A percentile compares a stretch with the other conserved stretches of the same genome.
Evolutionary conservation across 2,113 vertebrate genomes (phyloP).

Genomic region (Corythornis cristatus): DNA sequence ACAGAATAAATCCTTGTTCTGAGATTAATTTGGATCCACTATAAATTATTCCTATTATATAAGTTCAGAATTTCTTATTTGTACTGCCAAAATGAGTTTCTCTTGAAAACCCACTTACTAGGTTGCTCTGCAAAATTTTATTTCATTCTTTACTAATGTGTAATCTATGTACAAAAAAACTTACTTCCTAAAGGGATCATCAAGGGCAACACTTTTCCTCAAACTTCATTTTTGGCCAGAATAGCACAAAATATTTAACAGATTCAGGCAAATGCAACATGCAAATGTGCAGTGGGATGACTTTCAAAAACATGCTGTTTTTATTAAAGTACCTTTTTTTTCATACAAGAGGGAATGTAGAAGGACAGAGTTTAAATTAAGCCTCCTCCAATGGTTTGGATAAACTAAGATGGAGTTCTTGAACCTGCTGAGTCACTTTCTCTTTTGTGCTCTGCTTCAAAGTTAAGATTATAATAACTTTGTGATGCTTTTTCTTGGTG

Average conservation of each 20-base stretch:
- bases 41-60: not conserved
- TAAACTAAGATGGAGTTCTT: conserved; percentile 40
- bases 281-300: not conserved
- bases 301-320: not conserved
- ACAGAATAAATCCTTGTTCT: not conserved
- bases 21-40: no score
- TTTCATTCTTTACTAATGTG: not conserved
- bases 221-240: not conserved
- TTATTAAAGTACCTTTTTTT: not conserved
- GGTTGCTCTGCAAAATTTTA: not conserved
- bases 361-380: not conserved
- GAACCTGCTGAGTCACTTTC: not conserved
- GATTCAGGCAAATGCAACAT: not conserved
- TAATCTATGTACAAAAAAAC: not conserved
- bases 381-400: not conserved
- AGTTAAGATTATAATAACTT: conserved; percentile 12
- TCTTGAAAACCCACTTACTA: not conserved
- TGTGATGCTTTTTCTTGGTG: conserved; percentile 11
- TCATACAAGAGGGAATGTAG: not conserved
- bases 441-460: conserved; percentile 13
- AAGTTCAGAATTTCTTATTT: not conserved
- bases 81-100: not conserved
- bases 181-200: not conserved
- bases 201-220: not conserved
- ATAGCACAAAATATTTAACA: not conserved